phyloP scores from a whole-genome alignment of 2,797 vertebrate species.

The Cyclopterus lumpus region DNA sequence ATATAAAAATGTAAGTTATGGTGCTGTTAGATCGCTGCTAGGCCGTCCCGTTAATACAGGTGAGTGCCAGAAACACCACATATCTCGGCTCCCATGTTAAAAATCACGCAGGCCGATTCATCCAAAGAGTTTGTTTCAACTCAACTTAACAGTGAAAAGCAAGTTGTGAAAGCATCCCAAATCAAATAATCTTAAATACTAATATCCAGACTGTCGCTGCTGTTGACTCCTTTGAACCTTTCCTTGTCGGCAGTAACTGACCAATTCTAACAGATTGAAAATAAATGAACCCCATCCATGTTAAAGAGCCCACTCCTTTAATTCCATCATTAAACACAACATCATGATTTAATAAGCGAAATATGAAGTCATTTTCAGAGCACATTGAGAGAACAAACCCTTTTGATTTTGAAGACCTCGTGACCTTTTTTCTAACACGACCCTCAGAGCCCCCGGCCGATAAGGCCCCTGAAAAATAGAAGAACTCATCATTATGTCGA shows the following conservation, averaged over 20 bases:
- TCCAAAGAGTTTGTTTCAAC: too few relatives aligned
- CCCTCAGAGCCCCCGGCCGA: background rate
- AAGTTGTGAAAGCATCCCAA: too few relatives aligned
- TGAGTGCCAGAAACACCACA: background rate
- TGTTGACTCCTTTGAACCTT: background rate
- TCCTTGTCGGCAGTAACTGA: background rate
- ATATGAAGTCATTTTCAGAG: background rate
- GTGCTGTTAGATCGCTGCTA: too few relatives aligned
- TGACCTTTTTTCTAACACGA: conserved; percentile 14
- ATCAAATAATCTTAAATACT: background rate
- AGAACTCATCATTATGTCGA: conserved; percentile 14
- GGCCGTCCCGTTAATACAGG: too few relatives aligned
- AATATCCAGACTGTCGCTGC: background rate
- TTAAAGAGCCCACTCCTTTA: background rate
- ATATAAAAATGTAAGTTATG: too few relatives aligned
- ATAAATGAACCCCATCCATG: background rate
- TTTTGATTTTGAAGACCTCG: conserved; percentile 20
- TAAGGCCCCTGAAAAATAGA: conserved; percentile 1
- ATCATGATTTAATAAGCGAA: conserved; percentile 1
- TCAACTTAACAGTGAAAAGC: too few relatives aligned
- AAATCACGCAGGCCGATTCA: background rate
- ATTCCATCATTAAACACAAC: background rate
- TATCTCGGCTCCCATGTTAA: background rate
- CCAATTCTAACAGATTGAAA: background rate
- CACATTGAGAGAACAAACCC: background rate